Evolutionary conservation across 2,797 vertebrate genomes (phyloP).

Genomic region (Gobio occitaniae): DNA sequence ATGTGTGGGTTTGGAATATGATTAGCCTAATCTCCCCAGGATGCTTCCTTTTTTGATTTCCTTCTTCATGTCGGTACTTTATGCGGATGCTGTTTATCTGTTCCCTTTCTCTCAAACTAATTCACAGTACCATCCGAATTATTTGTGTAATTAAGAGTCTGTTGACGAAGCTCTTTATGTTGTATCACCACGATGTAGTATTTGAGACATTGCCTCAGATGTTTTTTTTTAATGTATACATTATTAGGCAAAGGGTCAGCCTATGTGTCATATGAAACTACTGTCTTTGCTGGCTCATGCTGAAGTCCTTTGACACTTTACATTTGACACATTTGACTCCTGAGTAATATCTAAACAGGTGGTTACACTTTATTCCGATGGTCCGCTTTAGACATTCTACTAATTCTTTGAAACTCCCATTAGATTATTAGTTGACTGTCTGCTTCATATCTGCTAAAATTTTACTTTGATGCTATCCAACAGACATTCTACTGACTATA

Average conservation of each 20-base stretch:
- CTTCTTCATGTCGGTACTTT: constrained; percentile 1
- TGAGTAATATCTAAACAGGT: background rate
- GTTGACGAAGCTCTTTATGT: background rate
- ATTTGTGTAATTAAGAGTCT: background rate
- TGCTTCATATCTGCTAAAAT: no score
- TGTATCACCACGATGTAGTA: background rate
- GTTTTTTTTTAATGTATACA: background rate
- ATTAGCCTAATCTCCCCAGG: constrained; percentile 21
- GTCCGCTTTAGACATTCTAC: background rate
- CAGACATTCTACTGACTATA: background rate
- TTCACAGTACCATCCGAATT: background rate
- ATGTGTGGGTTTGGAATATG: constrained; percentile 16
- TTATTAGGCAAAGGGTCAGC: background rate
- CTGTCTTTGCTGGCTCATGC: background rate
- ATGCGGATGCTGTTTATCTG: background rate
- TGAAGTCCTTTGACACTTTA: background rate
- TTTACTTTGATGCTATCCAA: no score
- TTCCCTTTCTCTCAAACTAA: constrained; percentile 1
- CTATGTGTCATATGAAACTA: background rate
- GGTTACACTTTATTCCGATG: background rate
- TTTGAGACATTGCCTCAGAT: background rate
- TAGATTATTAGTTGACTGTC: no score
- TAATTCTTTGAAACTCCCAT: background rate
- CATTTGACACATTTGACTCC: no score
- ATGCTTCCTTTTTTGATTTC: constrained; percentile 5